Percentiles rank a stretch among this genome's conserved stretches.
These are phyloP conservation scores for Myocastor coypus DNA, from an alignment of 2,113 vertebrate genomes.

Conservation along the genomic window DNA sequence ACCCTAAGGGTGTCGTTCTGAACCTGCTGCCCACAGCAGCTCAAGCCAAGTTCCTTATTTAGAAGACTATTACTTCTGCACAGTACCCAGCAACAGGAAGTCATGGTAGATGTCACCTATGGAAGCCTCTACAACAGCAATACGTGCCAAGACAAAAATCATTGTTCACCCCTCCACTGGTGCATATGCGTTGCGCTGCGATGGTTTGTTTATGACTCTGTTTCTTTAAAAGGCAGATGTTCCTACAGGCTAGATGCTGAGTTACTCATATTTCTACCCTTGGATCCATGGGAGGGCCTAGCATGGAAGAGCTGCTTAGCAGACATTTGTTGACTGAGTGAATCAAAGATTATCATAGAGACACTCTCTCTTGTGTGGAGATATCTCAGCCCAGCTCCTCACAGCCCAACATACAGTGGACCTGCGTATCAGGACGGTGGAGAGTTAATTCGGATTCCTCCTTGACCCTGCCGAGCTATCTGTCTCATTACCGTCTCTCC, in stretches of 20 bases:
- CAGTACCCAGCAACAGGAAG: background rate
- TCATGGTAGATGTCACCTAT: background rate
- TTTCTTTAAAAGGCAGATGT: constrained; percentile 48
- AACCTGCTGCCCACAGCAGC: constrained; percentile 34
- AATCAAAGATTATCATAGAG: constrained; percentile 60
- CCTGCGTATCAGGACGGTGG: background rate
- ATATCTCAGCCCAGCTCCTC: constrained; percentile 53
- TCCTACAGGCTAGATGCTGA: background rate
- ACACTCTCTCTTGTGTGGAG: background rate
- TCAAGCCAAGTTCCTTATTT: constrained; percentile 30
- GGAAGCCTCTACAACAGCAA: background rate
- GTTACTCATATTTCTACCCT: constrained; percentile 52
- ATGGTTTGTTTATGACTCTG: constrained; percentile 50
- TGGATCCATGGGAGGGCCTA: background rate
- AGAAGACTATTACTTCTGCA: background rate
- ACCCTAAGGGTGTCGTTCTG: constrained; percentile 22
- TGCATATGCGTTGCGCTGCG: background rate
- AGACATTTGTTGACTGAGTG: constrained; percentile 55
- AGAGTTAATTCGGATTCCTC: constrained; percentile 41
- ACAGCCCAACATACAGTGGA: constrained; percentile 62
- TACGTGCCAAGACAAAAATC: constrained; percentile 48
- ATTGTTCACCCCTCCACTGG: background rate
- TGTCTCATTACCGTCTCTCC: constrained; percentile 25
- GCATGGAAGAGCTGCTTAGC: constrained; percentile 14
- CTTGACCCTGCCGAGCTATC: constrained; percentile 29